Evolutionary conservation across 2,797 vertebrate genomes (phyloP).

Genomic region (Bradypus variegatus): DNA sequence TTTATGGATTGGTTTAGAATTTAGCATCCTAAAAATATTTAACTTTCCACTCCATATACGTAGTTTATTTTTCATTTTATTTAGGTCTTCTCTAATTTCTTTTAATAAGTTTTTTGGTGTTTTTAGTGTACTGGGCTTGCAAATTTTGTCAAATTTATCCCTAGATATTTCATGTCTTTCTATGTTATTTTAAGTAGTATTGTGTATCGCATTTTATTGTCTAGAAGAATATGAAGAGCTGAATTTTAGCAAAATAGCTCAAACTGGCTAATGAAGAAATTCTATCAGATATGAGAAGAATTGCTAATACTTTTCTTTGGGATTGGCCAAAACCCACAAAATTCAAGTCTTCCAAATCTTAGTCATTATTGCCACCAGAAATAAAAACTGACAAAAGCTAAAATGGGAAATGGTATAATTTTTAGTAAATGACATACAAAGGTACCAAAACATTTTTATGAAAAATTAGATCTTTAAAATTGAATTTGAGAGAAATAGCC

Average conservation of each 20-base stretch:
- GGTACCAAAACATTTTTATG: neutral
- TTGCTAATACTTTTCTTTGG: neutral
- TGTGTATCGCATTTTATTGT: neutral
- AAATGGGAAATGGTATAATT: neutral
- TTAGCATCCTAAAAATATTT: neutral
- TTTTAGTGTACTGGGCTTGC: neutral
- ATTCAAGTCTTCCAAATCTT: neutral
- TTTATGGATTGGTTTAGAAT: neutral
- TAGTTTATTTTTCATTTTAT: neutral
- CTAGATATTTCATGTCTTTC: neutral
- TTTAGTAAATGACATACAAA: neutral
- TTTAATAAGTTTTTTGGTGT: neutral
- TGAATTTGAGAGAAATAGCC: neutral
- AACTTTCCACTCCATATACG: neutral
- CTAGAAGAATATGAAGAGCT: neutral
- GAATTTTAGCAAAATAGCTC: neutral
- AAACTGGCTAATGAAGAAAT: neutral
- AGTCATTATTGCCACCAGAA: neutral
- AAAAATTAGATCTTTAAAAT: conserved; percentile 10
- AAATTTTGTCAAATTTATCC: neutral
- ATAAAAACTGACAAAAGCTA: neutral
- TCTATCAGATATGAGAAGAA: neutral
- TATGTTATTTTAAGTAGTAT: neutral
- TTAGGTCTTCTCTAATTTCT: neutral
- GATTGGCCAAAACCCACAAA: neutral